Base-by-base conservation (phyloP, 1,140 invertebrate genomes). In the Achroia grisella region DNA sequence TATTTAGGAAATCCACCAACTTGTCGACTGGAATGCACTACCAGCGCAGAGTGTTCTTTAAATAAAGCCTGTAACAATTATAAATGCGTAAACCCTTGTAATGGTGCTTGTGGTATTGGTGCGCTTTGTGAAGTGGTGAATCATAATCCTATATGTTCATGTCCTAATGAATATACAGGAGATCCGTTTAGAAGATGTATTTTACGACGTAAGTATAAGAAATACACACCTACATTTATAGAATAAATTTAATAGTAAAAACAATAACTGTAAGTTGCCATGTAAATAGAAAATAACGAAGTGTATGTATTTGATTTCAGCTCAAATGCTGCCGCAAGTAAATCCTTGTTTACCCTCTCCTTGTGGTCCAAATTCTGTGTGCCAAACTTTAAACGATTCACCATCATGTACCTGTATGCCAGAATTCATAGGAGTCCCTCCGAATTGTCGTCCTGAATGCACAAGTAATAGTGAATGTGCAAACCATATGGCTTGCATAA, bases 311-410 rank as follows among this genome's bases (percentile, higher is more conserved):
- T 31, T 79, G 6, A 37, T 37, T 80, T 28, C 52, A 89, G 88
- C 74, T 88, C 89, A 72, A 86, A 83, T 77, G 32, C 76, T 63
- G 33, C 71, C 54, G 28, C 80, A 87, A 59, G 67, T 86, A 53
- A 89, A 91, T 61, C 89, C 90, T 10, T 93, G 92, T 57, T 71
- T 87, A 37, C 90, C 91, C 39, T 90, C 90, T 36, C 91, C 91
- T 12, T 94, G 93, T 79, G 92, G 92, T 44, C 89, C 90, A 9
- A 91, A 93, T 71, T 87, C 92, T 4, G 71, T 89, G 62, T 94
- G 93, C 62, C 86, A 87, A 71, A 73, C 87, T 36, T 62, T 88
- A 39, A 89, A 89, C 37, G 87, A 89, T 31, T 82, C 86, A 29
- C 88, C 91, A 1, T 89, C 89, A 1, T 94, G 93, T 57, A 88